Evolutionary conservation across 2,113 vertebrate genomes (phyloP).

Genomic region (Stigmatopora argus): DNA sequence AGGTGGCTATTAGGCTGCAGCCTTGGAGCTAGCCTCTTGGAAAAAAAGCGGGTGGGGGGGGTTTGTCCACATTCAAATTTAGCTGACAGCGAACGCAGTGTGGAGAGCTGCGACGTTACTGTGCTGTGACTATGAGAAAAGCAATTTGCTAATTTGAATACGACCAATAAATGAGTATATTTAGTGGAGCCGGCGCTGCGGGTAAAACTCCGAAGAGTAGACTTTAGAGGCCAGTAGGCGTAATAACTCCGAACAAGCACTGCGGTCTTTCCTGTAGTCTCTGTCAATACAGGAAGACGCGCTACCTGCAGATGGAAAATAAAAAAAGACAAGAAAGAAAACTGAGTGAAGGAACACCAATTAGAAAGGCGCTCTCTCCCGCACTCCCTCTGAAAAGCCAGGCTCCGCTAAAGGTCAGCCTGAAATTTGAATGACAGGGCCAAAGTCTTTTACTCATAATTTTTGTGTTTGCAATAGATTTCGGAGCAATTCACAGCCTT

Average conservation of each 20-base stretch:
- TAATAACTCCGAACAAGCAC: slow-evolving; percentile 46
- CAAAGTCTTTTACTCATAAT: slow-evolving; percentile 99
- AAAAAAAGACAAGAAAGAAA: slow-evolving; percentile 44
- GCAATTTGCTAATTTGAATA: slow-evolving; percentile 49
- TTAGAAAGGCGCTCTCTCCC: slow-evolving; percentile 96
- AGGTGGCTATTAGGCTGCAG: slow-evolving; percentile 65
- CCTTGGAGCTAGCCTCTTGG: slow-evolving; percentile 55
- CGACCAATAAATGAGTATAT: slow-evolving; percentile 29
- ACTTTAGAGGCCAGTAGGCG: slow-evolving; percentile 33
- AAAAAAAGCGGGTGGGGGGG: slow-evolving; percentile 25
- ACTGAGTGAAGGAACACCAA: slow-evolving; percentile 85
- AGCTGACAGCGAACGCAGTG: slow-evolving; percentile 57
- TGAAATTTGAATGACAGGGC: slow-evolving; percentile 99
- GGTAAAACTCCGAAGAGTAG: slow-evolving; percentile 25
- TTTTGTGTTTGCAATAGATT: slow-evolving; percentile 99
- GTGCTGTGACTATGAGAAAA: slow-evolving; percentile 40
- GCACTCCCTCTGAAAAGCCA: slow-evolving; percentile 93
- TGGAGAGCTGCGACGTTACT: slow-evolving; percentile 44
- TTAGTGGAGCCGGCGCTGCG: slow-evolving; percentile 20
- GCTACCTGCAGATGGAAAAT: slow-evolving; percentile 81
- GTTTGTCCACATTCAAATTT: slow-evolving; percentile 61
- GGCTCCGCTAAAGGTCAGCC: slow-evolving; percentile 99
- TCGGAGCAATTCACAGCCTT: slow-evolving; percentile 99
- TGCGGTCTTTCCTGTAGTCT: slow-evolving; percentile 55
- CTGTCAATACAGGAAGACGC: slow-evolving; percentile 77